Conservation (phyloP, 2,797 vertebrate genomes). For the Epinephelus malabaricus region DNA sequence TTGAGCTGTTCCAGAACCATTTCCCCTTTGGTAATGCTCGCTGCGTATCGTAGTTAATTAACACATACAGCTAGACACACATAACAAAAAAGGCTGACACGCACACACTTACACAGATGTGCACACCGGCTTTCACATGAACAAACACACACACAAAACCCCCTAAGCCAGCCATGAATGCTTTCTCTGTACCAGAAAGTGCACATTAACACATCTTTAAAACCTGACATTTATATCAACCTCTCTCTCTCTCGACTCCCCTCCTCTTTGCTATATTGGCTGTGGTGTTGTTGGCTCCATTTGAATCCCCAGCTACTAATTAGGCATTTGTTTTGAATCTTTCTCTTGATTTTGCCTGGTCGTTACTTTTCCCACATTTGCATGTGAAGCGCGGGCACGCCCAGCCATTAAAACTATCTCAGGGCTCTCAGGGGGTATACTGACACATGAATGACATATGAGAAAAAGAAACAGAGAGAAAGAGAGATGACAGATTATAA, state of each 20-base stretch:
- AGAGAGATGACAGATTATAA: slow-evolving; percentile 45
- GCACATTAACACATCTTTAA: slow-evolving; percentile 77
- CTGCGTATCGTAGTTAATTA: slow-evolving; percentile 66
- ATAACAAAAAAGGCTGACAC: slow-evolving; percentile 46
- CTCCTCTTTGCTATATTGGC: slow-evolving; percentile 63
- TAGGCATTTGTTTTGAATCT: slow-evolving; percentile 81
- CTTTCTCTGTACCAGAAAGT: slow-evolving; percentile 64
- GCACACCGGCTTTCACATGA: slow-evolving; percentile 27
- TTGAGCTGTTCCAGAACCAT: slow-evolving; percentile 59
- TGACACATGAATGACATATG: slow-evolving; percentile 61
- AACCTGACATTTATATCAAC: slow-evolving; percentile 69
- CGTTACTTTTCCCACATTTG: slow-evolving; percentile 73
- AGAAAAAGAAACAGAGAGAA: slow-evolving; percentile 32
- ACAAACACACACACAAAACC: slow-evolving; percentile 19
- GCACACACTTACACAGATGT: slow-evolving; percentile 31
- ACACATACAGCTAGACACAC: slow-evolving; percentile 55
- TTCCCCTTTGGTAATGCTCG: slow-evolving; percentile 44
- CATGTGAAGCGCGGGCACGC: slow-evolving; percentile 70
- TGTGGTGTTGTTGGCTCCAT: slow-evolving; percentile 68
- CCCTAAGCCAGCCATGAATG: slow-evolving; percentile 52
- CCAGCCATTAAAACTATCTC: slow-evolving; percentile 71
- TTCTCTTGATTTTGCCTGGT: slow-evolving; percentile 67
- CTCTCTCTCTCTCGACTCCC: slow-evolving; percentile 46
- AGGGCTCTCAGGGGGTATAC: slow-evolving; percentile 38
- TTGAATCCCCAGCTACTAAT: slow-evolving; percentile 79